A percentile compares a stretch with the other conserved stretches of the same genome.
Evolutionary conservation across 1,140 invertebrate species (phyloP).

Genomic region (Drosophila bocqueti): DNA sequence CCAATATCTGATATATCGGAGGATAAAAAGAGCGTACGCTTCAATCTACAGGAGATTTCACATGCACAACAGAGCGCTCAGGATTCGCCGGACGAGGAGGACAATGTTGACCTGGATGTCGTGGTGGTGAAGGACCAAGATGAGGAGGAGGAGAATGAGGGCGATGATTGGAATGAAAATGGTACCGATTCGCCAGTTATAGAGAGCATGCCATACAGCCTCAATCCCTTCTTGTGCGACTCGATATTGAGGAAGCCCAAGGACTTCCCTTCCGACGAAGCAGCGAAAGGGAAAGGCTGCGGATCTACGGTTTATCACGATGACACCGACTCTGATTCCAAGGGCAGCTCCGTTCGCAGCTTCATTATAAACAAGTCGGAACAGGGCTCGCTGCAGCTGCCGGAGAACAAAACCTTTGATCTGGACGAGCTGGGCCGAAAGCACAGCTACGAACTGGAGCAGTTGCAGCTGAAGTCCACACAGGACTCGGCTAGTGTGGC

Average conservation of each 20-base stretch:
- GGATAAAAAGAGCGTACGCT: constrained; percentile 89
- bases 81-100: constrained; percentile 52
- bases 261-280: constrained; percentile 20
- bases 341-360: constrained; percentile 85
- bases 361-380: constrained; percentile 80
- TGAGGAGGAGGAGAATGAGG: constrained; percentile 30
- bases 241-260: not conserved
- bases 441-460: constrained; percentile 83
- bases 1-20: constrained; percentile 21
- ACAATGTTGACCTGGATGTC: constrained; percentile 49
- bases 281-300: constrained; percentile 39
- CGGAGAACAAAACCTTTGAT: constrained; percentile 62
- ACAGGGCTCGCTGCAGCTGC: constrained; percentile 51
- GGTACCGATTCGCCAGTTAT: constrained; percentile 37
- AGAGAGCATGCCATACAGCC: constrained; percentile 62
- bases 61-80: constrained; percentile 61
- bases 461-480: constrained; percentile 59
- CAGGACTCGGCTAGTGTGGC: constrained; percentile 5
- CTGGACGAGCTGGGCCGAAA: constrained; percentile 65
- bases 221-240: constrained; percentile 61
- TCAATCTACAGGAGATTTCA: constrained; percentile 86
- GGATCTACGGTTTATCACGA: constrained; percentile 68
- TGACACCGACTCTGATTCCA: constrained; percentile 86
- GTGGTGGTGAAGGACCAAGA: constrained; percentile 31
- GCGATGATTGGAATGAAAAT: constrained; percentile 58